These are phyloP conservation scores for Caranx ignobilis DNA, from an alignment of 2,113 vertebrate genomes.

Conservation along the genomic window DNA sequence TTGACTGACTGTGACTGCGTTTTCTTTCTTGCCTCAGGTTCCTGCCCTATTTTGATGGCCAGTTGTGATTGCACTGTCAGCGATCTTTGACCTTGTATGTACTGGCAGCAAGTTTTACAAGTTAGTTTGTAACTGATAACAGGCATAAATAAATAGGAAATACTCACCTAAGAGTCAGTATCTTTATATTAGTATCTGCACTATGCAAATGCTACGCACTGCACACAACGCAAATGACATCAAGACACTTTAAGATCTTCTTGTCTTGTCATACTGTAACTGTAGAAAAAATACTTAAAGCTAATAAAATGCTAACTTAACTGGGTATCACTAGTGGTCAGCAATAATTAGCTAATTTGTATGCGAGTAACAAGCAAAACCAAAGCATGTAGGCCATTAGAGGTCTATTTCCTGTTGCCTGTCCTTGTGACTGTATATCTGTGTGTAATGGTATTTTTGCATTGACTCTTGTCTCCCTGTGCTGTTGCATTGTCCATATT, in stretches of 20 bases:
- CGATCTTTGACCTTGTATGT: not conserved
- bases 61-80: not conserved
- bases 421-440: not conserved
- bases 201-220: too few relatives aligned
- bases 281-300: not conserved
- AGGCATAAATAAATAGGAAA: not conserved
- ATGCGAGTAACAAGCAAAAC: slow-evolving; percentile 4
- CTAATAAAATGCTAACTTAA: not conserved
- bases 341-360: not conserved
- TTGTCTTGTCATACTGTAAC: not conserved
- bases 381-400: slow-evolving; percentile 33
- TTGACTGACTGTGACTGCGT: not conserved
- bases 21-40: slow-evolving; percentile 3
- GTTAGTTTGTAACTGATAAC: not conserved
- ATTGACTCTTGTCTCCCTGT: not conserved
- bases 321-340: not conserved
- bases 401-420: slow-evolving; percentile 55
- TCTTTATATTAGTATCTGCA: not conserved
- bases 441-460: slow-evolving; percentile 4
- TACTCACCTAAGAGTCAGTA: not conserved
- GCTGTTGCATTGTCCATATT: not conserved
- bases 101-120: slow-evolving; percentile 20
- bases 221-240: not conserved
- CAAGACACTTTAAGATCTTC: not conserved
- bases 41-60: slow-evolving; percentile 4